phyloP scores from a whole-genome alignment of 2,888 invertebrate genomes.

The Rugalucina vietnamica region DNA sequence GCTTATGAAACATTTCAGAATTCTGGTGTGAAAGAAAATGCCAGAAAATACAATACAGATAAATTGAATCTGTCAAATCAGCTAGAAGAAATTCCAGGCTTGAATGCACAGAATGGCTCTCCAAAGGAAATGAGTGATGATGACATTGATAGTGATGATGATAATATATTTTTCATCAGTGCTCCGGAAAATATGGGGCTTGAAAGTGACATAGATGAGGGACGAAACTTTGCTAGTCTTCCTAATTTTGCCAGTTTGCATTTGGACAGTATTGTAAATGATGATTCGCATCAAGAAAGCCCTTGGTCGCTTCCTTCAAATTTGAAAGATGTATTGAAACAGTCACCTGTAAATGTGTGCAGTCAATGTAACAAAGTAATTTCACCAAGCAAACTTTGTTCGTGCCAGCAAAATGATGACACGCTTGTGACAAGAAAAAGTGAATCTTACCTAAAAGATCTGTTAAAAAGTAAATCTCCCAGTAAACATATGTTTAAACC shows the following conservation, averaged over 20 bases:
- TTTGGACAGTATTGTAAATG: not conserved
- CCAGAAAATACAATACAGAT: not conserved
- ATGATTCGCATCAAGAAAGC: not conserved
- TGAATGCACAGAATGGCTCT: not conserved
- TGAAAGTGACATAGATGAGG: not conserved
- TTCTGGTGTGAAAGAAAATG: not conserved
- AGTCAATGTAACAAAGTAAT: not conserved
- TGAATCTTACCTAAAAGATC: slow-evolving; percentile 2
- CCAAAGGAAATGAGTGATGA: not conserved
- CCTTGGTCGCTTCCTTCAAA: not conserved
- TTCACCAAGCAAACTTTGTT: not conserved
- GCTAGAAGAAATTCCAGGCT: not conserved
- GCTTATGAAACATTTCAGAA: slow-evolving; percentile 21
- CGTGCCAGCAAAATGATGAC: not conserved
- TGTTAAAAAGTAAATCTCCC: not conserved
- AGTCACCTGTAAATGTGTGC: not conserved
- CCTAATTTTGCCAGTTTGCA: not conserved
- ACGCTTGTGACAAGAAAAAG: not conserved
- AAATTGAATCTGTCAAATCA: not conserved
- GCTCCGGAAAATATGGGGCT: not conserved
- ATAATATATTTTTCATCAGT: slow-evolving; percentile 2
- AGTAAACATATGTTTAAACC: not conserved
- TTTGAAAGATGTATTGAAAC: not conserved
- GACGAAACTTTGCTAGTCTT: not conserved
- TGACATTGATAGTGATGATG: slow-evolving; percentile 2